phyloP scores from a whole-genome alignment of 2,888 invertebrate species.

The Baccha elongata region DNA sequence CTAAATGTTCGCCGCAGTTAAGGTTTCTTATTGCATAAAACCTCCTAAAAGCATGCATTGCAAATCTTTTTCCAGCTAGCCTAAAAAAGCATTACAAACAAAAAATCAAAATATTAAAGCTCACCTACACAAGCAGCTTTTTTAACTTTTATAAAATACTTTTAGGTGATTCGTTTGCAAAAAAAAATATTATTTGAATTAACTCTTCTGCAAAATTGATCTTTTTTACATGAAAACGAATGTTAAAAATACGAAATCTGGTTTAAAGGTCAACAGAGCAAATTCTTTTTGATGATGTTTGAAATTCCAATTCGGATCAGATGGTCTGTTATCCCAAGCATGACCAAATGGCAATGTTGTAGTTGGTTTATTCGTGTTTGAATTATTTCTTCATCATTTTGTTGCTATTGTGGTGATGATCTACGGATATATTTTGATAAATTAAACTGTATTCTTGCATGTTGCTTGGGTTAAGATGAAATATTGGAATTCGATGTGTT shows the following conservation, averaged over 20 bases:
- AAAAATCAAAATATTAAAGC: too few relatives aligned
- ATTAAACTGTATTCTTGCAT: slow-evolving; percentile 26
- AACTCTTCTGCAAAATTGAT: too few relatives aligned
- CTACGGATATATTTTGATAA: slow-evolving; percentile 29
- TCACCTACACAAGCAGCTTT: too few relatives aligned
- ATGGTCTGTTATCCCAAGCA: slow-evolving; percentile 32
- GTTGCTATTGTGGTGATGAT: neutral
- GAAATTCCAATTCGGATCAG: slow-evolving; percentile 13
- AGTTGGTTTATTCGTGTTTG: neutral
- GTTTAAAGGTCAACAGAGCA: slow-evolving; percentile 64
- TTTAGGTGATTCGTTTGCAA: too few relatives aligned
- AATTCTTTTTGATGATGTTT: slow-evolving; percentile 48
- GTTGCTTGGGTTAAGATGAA: slow-evolving; percentile 19
- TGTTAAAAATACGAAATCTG: slow-evolving; percentile 1
- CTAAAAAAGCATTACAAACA: too few relatives aligned
- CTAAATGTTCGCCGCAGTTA: too few relatives aligned
- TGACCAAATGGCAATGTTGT: slow-evolving; percentile 48
- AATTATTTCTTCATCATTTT: slow-evolving; percentile 17
- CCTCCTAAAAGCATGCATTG: too few relatives aligned
- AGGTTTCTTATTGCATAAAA: too few relatives aligned
- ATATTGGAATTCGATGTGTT: slow-evolving; percentile 41
- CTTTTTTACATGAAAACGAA: neutral
- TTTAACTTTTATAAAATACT: too few relatives aligned
- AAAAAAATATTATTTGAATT: too few relatives aligned
- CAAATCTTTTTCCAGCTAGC: too few relatives aligned